These are phyloP conservation scores for Brachyrhaphis roseni DNA, from an alignment of 2,797 vertebrate genomes.

Conservation along the genomic window DNA sequence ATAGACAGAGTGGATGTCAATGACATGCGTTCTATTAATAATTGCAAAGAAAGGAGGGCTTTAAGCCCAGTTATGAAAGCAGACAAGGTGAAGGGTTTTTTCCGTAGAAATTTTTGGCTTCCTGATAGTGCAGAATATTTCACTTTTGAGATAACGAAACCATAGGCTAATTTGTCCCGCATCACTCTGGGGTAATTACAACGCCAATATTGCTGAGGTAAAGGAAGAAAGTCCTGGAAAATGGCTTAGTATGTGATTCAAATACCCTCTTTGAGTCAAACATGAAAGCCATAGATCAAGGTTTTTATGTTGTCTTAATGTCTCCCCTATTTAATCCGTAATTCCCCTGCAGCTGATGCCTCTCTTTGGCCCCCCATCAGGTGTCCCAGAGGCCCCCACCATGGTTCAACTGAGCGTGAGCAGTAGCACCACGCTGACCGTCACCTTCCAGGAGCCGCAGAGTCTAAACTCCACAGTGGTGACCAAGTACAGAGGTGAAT, in stretches of 20 bases:
- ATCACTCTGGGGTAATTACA: background rate
- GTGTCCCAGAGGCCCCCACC: conserved; percentile 89
- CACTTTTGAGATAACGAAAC: background rate
- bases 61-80: background rate
- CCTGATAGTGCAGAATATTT: background rate
- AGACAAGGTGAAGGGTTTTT: background rate
- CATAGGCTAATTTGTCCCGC: background rate
- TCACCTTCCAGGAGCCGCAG: conserved; percentile 93
- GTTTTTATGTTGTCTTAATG: background rate
- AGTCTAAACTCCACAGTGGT: conserved; percentile 91
- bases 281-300: background rate
- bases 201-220: background rate
- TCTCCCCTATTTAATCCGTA: background rate
- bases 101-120: background rate
- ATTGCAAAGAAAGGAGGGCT: background rate
- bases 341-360: background rate
- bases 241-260: background rate
- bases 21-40: background rate
- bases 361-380: conserved; percentile 66
- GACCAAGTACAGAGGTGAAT: conserved; percentile 94
- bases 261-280: background rate
- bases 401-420: conserved; percentile 90
- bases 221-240: background rate
- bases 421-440: conserved; percentile 89
- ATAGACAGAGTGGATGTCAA: background rate